Conservation (phyloP, 2,797 vertebrate genomes). For the Eremophila alpestris region DNA sequence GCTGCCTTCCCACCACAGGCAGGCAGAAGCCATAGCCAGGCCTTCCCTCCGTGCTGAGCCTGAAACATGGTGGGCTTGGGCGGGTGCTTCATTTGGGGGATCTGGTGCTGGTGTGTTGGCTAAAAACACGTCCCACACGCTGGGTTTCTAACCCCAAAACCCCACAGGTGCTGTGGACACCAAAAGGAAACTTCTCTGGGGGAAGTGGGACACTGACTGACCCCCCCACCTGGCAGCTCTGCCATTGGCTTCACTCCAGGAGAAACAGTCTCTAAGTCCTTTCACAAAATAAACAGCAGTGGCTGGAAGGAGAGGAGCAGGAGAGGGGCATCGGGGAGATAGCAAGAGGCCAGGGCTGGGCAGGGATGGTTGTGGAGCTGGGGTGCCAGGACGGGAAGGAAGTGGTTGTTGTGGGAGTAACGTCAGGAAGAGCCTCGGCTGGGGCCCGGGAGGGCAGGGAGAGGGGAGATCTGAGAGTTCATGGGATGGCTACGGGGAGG, state of each 20-base stretch:
- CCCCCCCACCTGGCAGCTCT: accelerated
- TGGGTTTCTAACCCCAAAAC: background rate
- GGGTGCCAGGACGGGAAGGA: background rate
- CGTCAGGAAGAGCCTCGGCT: conserved; percentile 41
- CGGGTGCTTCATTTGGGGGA: background rate
- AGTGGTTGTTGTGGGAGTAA: conserved; percentile 45
- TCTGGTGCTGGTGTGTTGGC: accelerated
- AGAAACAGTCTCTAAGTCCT: background rate
- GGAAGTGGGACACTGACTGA: accelerated
- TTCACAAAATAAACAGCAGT: background rate
- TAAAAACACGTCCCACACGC: accelerated
- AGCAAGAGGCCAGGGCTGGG: background rate
- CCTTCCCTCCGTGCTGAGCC: background rate
- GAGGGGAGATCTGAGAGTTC: background rate
- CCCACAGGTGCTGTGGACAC: accelerated
- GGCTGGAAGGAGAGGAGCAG: background rate
- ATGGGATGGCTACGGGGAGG: background rate
- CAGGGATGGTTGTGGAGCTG: background rate
- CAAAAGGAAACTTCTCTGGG: background rate
- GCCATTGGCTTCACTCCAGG: accelerated
- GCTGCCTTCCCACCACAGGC: accelerated
- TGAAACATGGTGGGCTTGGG: accelerated
- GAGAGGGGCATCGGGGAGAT: background rate
- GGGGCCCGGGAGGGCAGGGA: background rate
- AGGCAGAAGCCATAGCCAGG: accelerated